These are phyloP conservation scores for Spatulosminthurus flaviceps DNA, from an alignment of 2,888 invertebrate genomes.

Conservation along the genomic window DNA sequence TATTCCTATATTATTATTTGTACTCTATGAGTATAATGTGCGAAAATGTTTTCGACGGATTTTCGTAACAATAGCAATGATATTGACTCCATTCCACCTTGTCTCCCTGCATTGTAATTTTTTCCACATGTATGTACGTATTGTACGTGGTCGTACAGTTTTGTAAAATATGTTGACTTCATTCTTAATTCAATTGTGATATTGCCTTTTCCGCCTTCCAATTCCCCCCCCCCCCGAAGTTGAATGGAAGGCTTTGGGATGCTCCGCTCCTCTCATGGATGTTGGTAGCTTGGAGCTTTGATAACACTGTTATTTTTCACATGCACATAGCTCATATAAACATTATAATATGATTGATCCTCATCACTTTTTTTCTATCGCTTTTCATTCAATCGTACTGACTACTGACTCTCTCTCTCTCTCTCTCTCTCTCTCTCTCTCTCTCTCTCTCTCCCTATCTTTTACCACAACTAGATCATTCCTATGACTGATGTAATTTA, in stretches of 20 bases:
- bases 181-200: conserved; percentile 31
- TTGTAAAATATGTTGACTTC: neutral
- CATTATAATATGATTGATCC: conserved; percentile 12
- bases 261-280: neutral
- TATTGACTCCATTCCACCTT: conserved; percentile 6
- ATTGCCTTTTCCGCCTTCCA: neutral
- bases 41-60: neutral
- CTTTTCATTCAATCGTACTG: too few species aligned
- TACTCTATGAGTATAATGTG: neutral
- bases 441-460: neutral
- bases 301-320: neutral
- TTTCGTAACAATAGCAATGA: neutral
- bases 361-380: conserved; percentile 1
- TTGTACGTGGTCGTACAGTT: too few species aligned
- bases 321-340: neutral
- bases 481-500: neutral
- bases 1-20: neutral
- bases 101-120: neutral
- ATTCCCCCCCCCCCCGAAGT: too few species aligned
- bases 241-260: neutral
- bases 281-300: neutral
- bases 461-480: neutral
- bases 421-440: neutral
- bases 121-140: neutral
- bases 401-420: neutral